A percentile compares a stretch with the other conserved stretches of the same genome.
phyloP scores from a whole-genome alignment of 2,113 vertebrate species.

The Pontoporia blainvillei region DNA sequence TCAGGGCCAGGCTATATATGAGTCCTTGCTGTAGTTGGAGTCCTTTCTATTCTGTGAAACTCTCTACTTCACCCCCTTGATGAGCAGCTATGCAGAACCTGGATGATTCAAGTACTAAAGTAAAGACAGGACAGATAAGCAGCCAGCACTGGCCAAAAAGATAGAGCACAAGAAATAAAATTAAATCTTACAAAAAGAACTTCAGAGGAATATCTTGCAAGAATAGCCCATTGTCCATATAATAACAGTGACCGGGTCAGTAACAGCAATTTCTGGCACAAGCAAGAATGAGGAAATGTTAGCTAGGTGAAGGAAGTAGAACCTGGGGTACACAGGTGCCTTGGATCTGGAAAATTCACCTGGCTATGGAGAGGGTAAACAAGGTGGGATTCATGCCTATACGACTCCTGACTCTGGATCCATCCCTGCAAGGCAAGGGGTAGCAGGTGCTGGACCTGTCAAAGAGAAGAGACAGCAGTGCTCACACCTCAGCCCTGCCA shows the following conservation, averaged over 20 bases:
- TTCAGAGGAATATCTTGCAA: not conserved
- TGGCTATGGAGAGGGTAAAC: not conserved
- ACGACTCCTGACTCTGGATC: not conserved
- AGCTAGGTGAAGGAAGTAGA: not conserved
- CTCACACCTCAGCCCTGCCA: not conserved
- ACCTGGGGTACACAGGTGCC: not conserved
- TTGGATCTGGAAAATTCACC: not conserved
- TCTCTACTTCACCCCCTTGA: too few species aligned
- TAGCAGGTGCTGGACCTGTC: not conserved
- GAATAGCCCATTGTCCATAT: not conserved
- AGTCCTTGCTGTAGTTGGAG: not conserved
- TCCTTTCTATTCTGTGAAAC: not conserved
- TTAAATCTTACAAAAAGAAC: not conserved
- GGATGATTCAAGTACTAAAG: not conserved
- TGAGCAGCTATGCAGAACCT: not conserved
- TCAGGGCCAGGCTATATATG: not conserved
- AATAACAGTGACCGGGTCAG: not conserved
- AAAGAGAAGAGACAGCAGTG: not conserved
- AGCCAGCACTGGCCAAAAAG: not conserved
- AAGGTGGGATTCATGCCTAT: not conserved
- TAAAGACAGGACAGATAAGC: not conserved
- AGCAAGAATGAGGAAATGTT: not conserved
- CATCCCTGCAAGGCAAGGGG: not conserved
- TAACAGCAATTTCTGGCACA: not conserved
- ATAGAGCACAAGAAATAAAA: not conserved